A percentile compares a stretch with the other conserved stretches of the same genome.
phyloP scores from a whole-genome alignment of 2,888 invertebrate genomes.

The Flexamia atlantica region DNA sequence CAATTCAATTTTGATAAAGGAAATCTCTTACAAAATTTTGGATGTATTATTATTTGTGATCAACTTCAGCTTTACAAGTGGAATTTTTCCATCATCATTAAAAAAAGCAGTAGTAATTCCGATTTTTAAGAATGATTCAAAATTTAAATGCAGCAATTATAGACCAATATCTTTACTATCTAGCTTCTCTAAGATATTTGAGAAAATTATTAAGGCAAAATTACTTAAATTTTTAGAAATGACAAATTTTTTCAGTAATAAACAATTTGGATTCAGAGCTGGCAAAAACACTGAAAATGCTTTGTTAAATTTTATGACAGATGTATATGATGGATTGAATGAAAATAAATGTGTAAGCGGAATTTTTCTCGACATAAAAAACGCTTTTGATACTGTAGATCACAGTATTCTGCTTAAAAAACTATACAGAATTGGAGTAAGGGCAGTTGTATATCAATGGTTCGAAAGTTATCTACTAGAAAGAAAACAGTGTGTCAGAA shows the following conservation, averaged over 20 bases:
- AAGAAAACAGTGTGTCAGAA: slow-evolving; percentile 64
- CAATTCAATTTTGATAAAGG: background rate
- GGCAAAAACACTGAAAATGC: slow-evolving; percentile 35
- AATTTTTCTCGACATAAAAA: slow-evolving; percentile 54
- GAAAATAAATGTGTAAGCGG: slow-evolving; percentile 11
- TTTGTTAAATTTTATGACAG: slow-evolving; percentile 20
- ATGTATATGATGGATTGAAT: slow-evolving; percentile 31
- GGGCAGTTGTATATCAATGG: slow-evolving; percentile 60
- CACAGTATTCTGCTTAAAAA: slow-evolving; percentile 35
- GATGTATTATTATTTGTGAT: background rate
- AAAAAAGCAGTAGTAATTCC: slow-evolving; percentile 26
- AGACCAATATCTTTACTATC: slow-evolving; percentile 32
- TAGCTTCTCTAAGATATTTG: slow-evolving; percentile 27
- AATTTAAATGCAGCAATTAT: slow-evolving; percentile 14
- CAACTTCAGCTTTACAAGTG: slow-evolving; percentile 7
- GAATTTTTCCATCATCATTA: slow-evolving; percentile 7
- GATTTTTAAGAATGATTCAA: background rate
- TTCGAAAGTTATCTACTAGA: slow-evolving; percentile 63
- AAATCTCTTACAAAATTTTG: background rate
- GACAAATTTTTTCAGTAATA: slow-evolving; percentile 15
- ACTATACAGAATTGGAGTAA: slow-evolving; percentile 58
- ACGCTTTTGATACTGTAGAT: slow-evolving; percentile 60
- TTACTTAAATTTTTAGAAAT: slow-evolving; percentile 28
- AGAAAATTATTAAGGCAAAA: slow-evolving; percentile 31
- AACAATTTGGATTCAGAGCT: slow-evolving; percentile 49